Percentiles rank a stretch among this genome's conserved stretches.
phyloP scores from a whole-genome alignment of 1,140 invertebrate genomes.

The Plectrocnemia conspersa region DNA sequence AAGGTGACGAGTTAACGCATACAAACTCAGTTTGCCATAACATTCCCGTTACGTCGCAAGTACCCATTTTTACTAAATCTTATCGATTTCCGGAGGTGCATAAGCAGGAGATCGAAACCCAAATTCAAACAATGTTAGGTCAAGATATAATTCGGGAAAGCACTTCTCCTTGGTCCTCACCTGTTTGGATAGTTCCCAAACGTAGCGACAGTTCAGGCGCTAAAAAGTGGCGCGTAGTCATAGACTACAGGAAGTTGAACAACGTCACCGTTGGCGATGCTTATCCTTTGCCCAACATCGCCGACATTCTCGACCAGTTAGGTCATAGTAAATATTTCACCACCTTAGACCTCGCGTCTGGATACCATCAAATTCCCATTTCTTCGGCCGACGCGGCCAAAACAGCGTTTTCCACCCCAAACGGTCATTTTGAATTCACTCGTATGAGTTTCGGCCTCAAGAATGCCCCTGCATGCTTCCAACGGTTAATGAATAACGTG shows the following conservation, averaged over 20 bases:
- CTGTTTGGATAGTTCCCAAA: constrained; percentile 38
- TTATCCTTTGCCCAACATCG: constrained; percentile 53
- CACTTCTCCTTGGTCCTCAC: constrained; percentile 21
- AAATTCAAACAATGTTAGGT: constrained; percentile 32
- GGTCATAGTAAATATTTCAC: constrained; percentile 47
- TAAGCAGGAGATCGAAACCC: constrained; percentile 35
- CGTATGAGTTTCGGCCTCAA: constrained; percentile 45
- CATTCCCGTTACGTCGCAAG: constrained; percentile 15
- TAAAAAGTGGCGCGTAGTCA: constrained; percentile 39
- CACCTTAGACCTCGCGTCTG: constrained; percentile 47
- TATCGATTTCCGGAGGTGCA: constrained; percentile 39
- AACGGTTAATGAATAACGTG: constrained; percentile 38
- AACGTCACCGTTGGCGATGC: constrained; percentile 38
- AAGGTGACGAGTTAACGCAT: constrained; percentile 28
- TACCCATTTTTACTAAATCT: constrained; percentile 34
- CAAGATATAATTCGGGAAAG: constrained; percentile 27
- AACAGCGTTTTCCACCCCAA: constrained; percentile 46
- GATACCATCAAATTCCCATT: constrained; percentile 51
- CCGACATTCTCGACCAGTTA: constrained; percentile 46
- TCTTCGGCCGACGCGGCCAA: constrained; percentile 40
- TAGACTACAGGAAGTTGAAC: constrained; percentile 43
- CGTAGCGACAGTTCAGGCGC: constrained; percentile 37
- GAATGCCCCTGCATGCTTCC: constrained; percentile 37
- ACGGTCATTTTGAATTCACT: constrained; percentile 38
- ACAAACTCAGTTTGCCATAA: constrained; percentile 37